Evolutionary conservation across 2,113 vertebrate species (phyloP), one percentile per base, ranked within the genome.

Genomic region (Donacobius atricapilla): DNA sequence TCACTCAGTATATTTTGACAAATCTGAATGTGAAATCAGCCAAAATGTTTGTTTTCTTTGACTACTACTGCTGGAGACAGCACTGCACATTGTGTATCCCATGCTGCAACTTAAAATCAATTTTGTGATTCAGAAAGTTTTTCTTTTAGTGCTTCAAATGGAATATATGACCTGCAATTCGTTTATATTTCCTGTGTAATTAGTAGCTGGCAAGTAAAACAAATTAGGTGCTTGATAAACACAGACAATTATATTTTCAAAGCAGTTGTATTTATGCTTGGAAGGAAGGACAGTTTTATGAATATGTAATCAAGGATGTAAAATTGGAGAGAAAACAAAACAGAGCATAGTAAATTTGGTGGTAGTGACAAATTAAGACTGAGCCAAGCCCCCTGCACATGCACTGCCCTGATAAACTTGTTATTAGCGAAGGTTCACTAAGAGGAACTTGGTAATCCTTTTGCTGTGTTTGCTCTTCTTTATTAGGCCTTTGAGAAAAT

Each of bases 331-430:
- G 92, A 96, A 98, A 98, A 98, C 97, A 98, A 98, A 98, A 98
- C 96, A 94, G 94, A 98, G 98, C 96, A 73, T 33, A 96, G 94
- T 98, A 99, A 98, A 99, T 99, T 99, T 98, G 94, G 97, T 98
- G 95, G 97, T 98, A 96, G 98, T 94, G 97, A 97, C 97, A 98
- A 98, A 98, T 97, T 92, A 97, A 96, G 90, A 85, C 69, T 80
- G 97, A 97, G 97, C 98, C 98, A 98, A 98, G 97, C 96, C 97
- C 97, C 91, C 93, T 96, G 97, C 98, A 92, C 98, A 97, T 99
- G 98, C 97, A 98, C 69, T 97, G 97, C 95, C 98, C 98, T 99
- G 99, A 99, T 99, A 99, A 99, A 99, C 98, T 98, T 98, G 97
- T 98, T 98, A 97, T 98, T 99, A 98, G 98, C 98, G 98, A 98